phyloP scores from a whole-genome alignment of 2,888 invertebrate species.

The Tenthredo notha region DNA sequence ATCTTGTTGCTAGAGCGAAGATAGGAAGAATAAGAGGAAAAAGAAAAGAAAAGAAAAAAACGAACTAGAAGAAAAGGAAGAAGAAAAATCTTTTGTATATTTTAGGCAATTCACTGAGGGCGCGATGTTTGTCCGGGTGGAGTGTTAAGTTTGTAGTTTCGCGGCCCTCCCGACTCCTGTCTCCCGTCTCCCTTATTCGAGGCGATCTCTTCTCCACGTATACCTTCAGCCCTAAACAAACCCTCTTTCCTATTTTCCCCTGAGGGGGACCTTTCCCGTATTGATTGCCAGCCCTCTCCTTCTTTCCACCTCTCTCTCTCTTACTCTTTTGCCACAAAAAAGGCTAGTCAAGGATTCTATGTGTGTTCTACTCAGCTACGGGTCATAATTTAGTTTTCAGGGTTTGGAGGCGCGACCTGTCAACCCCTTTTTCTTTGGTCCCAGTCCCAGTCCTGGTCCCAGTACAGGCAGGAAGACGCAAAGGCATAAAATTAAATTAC shows the following conservation, averaged over 20 bases:
- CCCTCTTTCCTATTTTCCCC: slow-evolving; percentile 39
- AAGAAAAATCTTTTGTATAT: slow-evolving; percentile 31
- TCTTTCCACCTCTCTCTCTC: not conserved
- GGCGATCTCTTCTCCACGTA: slow-evolving; percentile 17
- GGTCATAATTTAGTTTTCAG: slow-evolving; percentile 44
- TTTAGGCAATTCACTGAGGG: slow-evolving; percentile 36
- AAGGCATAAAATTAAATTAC: slow-evolving; percentile 2
- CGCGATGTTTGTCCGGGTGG: slow-evolving; percentile 31
- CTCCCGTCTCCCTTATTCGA: not conserved
- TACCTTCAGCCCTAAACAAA: slow-evolving; percentile 40
- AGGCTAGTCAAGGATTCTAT: slow-evolving; percentile 40
- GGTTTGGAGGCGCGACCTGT: not conserved
- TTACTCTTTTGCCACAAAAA: not conserved
- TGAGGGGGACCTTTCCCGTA: slow-evolving; percentile 16
- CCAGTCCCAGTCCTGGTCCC: not conserved
- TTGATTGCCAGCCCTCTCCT: slow-evolving; percentile 8
- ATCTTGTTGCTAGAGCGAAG: not conserved
- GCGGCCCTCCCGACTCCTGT: not conserved
- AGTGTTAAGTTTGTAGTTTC: slow-evolving; percentile 47
- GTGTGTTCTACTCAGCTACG: slow-evolving; percentile 38
- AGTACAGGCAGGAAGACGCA: not conserved
- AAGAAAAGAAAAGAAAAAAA: not conserved
- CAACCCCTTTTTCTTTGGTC: slow-evolving; percentile 18
- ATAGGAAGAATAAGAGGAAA: not conserved
- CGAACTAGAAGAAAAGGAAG: not conserved